phyloP scores from a whole-genome alignment of 2,113 vertebrate genomes.

The Pseudopipra pipra region DNA sequence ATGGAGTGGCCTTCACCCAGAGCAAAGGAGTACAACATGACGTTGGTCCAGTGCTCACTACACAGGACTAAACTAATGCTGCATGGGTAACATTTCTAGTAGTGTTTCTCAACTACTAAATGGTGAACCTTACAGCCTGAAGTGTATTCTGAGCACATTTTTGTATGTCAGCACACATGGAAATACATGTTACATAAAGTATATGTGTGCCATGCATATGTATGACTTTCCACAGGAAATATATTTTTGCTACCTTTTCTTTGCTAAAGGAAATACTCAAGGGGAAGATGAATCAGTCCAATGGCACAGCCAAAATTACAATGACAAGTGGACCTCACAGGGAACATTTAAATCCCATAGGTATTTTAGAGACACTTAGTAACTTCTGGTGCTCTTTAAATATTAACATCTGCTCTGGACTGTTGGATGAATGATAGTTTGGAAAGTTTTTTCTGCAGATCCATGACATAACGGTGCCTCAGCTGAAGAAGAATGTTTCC shows the following conservation, averaged over 20 bases:
- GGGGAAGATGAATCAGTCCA: not conserved
- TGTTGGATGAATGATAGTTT: not conserved
- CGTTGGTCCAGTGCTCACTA: not conserved
- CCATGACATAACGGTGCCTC: not conserved
- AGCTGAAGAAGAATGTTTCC: conserved; percentile 1
- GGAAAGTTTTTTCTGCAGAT: conserved; percentile 12
- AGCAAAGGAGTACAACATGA: fast-evolving
- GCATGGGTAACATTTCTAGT: not conserved
- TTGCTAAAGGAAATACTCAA: not conserved
- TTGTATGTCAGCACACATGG: not conserved
- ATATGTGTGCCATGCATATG: not conserved
- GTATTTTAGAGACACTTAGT: conserved; percentile 25
- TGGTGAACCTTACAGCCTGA: not conserved
- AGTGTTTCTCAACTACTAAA: not conserved
- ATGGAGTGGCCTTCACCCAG: not conserved
- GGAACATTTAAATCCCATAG: conserved; percentile 4
- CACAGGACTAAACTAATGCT: not conserved
- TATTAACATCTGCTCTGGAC: conserved; percentile 33
- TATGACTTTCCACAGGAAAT: not conserved
- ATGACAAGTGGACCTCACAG: not conserved
- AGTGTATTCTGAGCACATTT: not conserved
- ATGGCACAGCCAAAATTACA: not conserved
- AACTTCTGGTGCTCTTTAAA: conserved; percentile 48
- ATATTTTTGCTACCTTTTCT: not conserved
- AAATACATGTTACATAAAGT: not conserved